Base-by-base conservation (phyloP, 23 tunicate genomes). In the Ascidia mentula region DNA sequence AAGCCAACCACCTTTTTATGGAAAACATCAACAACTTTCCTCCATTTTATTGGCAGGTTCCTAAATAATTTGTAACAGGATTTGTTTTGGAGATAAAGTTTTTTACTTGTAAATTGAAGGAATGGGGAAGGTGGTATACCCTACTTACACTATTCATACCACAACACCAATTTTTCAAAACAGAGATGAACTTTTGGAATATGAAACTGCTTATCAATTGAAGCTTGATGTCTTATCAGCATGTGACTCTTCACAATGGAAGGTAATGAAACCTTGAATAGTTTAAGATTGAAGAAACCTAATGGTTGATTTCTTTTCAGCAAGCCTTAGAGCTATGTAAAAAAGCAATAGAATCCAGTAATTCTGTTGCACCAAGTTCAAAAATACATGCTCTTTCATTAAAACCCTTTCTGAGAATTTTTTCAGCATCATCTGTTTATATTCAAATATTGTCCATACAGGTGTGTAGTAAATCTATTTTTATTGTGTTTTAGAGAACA, bases 101-200 rank as follows among this genome's bases (percentile, higher is more conserved):
- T 53, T 9, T 6, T 26, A 53, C 7, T 6, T 53, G 65, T 53
- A 5, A 15, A 9, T 42, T 9, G 53, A 12, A 85, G 93, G 88
- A 30, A 93, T 93, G 98, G 93, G 98, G 0, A 85, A 70, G 75
- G 88, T 93, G 38, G 45, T 40, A 17, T 93, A 93, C 71, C 98
- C 98, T 0, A 30, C 77, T 0, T 93, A 79, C 77, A 35, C 40
- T 0, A 46, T 93, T 26, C 20, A 84, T 69, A 72, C 76, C 12
- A 35, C 77, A 0, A 77, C 81, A 12, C 84, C 89, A 30, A 75
- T 93, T 30, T 93, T 93, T 78, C 74, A 79, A 77, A 80, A 77
- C 5, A 80, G 98, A 37, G 30, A 46, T 33, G 98, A 93, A 36
- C 77, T 93, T 69, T 72, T 93, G 38, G 89, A 88, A 69, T 93